Percentiles rank a stretch among this genome's conserved stretches.
Evolutionary conservation across 2,797 vertebrate genomes (phyloP).

Genomic region (Hozukius guyotensis): DNA sequence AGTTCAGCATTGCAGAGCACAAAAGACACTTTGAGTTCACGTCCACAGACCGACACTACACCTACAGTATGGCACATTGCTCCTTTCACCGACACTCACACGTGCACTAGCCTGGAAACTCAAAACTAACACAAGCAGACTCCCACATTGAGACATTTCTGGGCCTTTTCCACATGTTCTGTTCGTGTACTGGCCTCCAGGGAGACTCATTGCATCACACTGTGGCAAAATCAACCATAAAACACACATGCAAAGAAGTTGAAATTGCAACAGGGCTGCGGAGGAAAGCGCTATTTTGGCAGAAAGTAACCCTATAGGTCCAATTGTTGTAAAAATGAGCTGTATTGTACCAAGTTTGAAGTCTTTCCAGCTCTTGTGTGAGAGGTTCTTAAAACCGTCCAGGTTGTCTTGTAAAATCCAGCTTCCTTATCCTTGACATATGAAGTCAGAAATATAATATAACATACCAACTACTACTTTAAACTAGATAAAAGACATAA

Average conservation of each 20-base stretch:
- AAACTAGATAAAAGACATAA: no score
- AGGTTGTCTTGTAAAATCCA: slow-evolving; percentile 38
- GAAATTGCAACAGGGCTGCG: slow-evolving; percentile 5
- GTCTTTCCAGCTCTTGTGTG: slow-evolving; percentile 35
- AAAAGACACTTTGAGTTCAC: slow-evolving; percentile 30
- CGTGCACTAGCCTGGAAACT: neutral
- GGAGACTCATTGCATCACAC: slow-evolving; percentile 44
- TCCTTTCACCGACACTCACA: slow-evolving; percentile 21
- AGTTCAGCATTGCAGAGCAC: slow-evolving; percentile 7
- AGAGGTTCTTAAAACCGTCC: slow-evolving; percentile 31
- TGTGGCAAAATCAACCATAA: slow-evolving; percentile 36
- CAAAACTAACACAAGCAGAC: slow-evolving; percentile 14
- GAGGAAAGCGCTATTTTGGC: slow-evolving; percentile 20
- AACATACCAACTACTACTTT: no score
- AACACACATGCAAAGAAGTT: slow-evolving; percentile 36
- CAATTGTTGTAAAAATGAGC: slow-evolving; percentile 34
- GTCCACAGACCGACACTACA: slow-evolving; percentile 3
- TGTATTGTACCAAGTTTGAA: slow-evolving; percentile 30
- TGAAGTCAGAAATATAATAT: slow-evolving; percentile 2
- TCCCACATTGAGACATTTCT: slow-evolving; percentile 8
- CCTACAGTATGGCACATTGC: slow-evolving; percentile 22
- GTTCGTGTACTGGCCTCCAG: slow-evolving; percentile 7
- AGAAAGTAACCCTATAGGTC: neutral
- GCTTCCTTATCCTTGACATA: neutral
- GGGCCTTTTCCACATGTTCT: slow-evolving; percentile 32